These are phyloP conservation scores for Poecile montanus DNA, from an alignment of 2,797 vertebrate genomes.

Conservation along the genomic window DNA sequence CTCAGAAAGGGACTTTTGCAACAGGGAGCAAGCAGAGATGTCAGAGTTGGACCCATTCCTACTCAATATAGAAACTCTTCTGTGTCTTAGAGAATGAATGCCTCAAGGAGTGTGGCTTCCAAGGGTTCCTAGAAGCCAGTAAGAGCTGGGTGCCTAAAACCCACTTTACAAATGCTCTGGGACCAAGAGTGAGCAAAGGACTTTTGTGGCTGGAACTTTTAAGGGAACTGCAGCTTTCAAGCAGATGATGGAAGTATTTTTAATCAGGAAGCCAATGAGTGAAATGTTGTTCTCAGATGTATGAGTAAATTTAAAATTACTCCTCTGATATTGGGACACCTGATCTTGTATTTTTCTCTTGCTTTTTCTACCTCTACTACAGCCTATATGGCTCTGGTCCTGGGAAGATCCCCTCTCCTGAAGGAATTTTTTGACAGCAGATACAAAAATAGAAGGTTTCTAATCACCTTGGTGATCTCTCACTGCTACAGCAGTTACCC, in stretches of 20 bases:
- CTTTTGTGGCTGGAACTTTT: background rate
- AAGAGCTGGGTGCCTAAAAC: background rate
- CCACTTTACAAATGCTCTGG: background rate
- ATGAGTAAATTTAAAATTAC: background rate
- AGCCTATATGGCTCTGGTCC: background rate
- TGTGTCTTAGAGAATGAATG: background rate
- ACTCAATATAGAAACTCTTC: background rate
- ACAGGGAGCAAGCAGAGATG: background rate
- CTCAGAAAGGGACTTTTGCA: background rate
- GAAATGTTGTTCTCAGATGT: background rate
- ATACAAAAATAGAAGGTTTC: background rate
- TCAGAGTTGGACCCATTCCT: background rate
- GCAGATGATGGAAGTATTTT: background rate
- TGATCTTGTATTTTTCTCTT: background rate
- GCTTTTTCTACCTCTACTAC: background rate
- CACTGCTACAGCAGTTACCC: background rate
- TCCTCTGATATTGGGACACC: background rate
- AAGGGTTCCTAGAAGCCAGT: background rate
- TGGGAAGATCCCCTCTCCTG: background rate
- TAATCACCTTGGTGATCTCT: background rate
- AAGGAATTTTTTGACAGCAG: background rate
- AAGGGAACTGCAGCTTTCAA: background rate
- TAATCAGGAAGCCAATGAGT: background rate
- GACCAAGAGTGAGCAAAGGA: background rate
- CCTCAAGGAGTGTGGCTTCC: background rate